phyloP scores from a whole-genome alignment of 2,113 vertebrate species.

The Phodopus roborovskii region DNA sequence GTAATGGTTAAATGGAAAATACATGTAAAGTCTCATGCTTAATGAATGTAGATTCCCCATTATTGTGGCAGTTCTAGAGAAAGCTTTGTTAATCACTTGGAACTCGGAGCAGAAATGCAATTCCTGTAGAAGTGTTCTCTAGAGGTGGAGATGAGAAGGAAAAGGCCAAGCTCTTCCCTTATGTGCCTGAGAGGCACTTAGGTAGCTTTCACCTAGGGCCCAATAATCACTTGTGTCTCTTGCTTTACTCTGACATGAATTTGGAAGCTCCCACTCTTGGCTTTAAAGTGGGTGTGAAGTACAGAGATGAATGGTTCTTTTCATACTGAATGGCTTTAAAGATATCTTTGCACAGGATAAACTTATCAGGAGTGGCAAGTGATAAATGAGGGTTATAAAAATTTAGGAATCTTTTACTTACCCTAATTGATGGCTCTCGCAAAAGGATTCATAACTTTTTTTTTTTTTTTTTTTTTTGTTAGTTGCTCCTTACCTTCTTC shows the following conservation, averaged over 20 bases:
- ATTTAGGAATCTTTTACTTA: constrained; percentile 74
- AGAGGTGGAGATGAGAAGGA: constrained; percentile 31
- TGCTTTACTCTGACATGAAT: constrained; percentile 53
- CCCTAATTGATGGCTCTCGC: constrained; percentile 68
- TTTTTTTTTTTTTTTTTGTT: too few relatives aligned
- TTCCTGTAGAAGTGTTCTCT: constrained; percentile 31
- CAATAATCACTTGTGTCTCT: constrained; percentile 48
- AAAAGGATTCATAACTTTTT: constrained; percentile 69
- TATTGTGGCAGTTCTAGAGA: constrained; percentile 32
- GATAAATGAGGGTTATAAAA: constrained; percentile 75
- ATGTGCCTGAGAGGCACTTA: constrained; percentile 33
- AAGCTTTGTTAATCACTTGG: constrained; percentile 19
- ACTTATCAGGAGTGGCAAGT: constrained; percentile 61
- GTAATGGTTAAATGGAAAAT: neutral
- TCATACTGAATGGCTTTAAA: constrained; percentile 66
- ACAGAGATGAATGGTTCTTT: constrained; percentile 71
- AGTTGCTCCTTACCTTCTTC: constrained; percentile 67
- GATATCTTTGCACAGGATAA: constrained; percentile 69
- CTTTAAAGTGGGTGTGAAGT: constrained; percentile 70
- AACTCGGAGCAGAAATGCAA: neutral
- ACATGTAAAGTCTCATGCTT: neutral
- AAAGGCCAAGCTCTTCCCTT: constrained; percentile 29
- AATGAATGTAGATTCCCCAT: neutral
- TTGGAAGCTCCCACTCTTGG: constrained; percentile 59
- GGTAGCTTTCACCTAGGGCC: neutral